Evolutionary conservation across 2,113 vertebrate species (phyloP).

Genomic region (Microcebus griseorufus): DNA sequence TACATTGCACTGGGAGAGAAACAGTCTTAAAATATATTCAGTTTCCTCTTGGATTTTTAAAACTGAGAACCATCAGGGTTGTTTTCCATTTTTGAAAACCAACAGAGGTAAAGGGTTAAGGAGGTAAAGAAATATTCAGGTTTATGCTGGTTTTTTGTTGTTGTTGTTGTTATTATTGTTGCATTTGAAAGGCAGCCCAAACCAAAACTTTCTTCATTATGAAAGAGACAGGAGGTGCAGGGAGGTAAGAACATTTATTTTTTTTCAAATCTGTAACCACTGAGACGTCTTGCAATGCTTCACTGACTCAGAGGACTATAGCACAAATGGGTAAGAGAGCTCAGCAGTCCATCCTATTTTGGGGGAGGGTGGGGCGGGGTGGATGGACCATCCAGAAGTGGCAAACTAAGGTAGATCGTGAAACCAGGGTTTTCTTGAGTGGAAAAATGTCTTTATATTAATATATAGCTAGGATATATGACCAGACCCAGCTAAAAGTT

Average conservation of each 20-base stretch:
- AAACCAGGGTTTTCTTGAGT: neutral
- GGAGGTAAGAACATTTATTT: neutral
- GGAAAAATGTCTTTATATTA: neutral
- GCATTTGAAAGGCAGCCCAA: slow-evolving; percentile 30
- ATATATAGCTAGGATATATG: neutral
- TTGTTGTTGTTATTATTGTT: neutral
- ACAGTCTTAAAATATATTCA: neutral
- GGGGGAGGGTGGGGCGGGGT: too few relatives aligned
- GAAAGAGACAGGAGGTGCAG: neutral
- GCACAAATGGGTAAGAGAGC: neutral
- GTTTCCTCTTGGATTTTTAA: neutral
- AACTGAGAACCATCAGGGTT: neutral
- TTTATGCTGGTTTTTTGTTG: accelerated
- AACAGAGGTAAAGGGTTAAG: neutral
- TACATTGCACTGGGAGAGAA: neutral
- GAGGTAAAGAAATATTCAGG: neutral
- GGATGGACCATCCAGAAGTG: neutral
- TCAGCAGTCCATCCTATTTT: neutral
- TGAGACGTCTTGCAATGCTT: neutral
- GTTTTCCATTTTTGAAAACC: neutral
- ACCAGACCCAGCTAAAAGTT: neutral
- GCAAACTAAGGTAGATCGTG: neutral
- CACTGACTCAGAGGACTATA: neutral
- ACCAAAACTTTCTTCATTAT: neutral
- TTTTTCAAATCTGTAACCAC: slow-evolving; percentile 31